Conservation (phyloP, 1,140 invertebrate genomes). For the Drosophila lowei region DNA sequence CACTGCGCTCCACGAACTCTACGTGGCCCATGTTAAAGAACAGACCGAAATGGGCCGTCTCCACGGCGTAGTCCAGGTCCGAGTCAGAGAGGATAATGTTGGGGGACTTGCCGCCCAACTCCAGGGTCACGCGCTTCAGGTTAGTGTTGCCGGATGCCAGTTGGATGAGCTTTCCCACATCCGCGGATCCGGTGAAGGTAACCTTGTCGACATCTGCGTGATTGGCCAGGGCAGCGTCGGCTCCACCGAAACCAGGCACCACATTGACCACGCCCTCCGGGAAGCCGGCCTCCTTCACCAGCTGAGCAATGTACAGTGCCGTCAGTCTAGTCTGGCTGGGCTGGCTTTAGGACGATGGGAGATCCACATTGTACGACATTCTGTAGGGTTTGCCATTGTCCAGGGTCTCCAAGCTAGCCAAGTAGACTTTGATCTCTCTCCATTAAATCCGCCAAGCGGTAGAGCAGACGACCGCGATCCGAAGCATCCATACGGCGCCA, state of each 20-base stretch:
- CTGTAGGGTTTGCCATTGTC: constrained; percentile 98
- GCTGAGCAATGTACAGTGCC: constrained; percentile 93
- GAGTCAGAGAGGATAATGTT: constrained; percentile 95
- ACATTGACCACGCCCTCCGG: constrained; percentile 94
- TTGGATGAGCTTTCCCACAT: constrained; percentile 94
- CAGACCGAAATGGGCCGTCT: constrained; percentile 91
- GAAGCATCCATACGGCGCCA: constrained; percentile 97
- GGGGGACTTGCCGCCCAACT: constrained; percentile 97
- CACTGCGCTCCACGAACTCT: too few relatives aligned
- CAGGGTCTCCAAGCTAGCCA: constrained; percentile 95
- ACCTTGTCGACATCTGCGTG: constrained; percentile 93
- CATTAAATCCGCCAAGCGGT: too few relatives aligned
- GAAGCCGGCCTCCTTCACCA: constrained; percentile 94
- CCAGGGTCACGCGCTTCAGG: constrained; percentile 95
- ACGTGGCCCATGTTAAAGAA: constrained; percentile 94
- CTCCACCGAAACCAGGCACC: constrained; percentile 93
- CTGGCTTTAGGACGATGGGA: constrained; percentile 96
- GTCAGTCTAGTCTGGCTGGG: constrained; percentile 98
- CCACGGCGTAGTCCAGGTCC: constrained; percentile 91
- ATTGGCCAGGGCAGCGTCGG: constrained; percentile 91
- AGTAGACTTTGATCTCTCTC: constrained; percentile 88
- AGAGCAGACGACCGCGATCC: too few relatives aligned
- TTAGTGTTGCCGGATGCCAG: constrained; percentile 91
- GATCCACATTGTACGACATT: too few relatives aligned
- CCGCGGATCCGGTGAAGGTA: constrained; percentile 90